phyloP scores from a whole-genome alignment of 2,113 vertebrate species.

The Ictalurus furcatus region DNA sequence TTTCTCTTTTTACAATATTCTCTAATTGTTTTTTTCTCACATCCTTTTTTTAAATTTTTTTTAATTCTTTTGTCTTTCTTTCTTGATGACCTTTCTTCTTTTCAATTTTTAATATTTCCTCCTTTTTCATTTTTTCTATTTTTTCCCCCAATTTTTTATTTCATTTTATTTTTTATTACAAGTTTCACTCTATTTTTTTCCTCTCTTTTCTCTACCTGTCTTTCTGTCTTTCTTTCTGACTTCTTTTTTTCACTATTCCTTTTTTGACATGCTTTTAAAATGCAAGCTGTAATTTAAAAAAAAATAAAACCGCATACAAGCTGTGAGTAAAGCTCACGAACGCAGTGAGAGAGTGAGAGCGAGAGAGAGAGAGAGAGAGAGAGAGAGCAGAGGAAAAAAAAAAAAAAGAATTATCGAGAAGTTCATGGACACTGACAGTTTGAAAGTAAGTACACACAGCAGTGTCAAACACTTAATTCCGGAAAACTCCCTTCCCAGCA shows the following conservation, averaged over 20 bases:
- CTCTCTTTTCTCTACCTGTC: not conserved
- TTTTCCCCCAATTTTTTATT: no score
- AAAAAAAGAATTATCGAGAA: slow-evolving; percentile 10
- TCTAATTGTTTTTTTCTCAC: not conserved
- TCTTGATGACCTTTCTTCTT: not conserved
- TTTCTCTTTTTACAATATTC: no score
- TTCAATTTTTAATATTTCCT: no score
- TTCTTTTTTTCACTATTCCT: not conserved
- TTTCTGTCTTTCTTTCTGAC: not conserved
- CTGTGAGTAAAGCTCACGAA: slow-evolving; percentile 31
- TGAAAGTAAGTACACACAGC: slow-evolving; percentile 28
- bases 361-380: not conserved
- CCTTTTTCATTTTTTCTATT: no score
- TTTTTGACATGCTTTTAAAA: slow-evolving; percentile 26
- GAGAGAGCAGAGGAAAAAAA: not conserved
- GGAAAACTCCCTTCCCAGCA: slow-evolving; percentile 57
- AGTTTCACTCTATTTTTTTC: no score
- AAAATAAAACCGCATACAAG: slow-evolving; percentile 5
- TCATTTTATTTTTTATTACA: no score
- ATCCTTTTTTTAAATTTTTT: not conserved
- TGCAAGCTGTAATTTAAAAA: not conserved
- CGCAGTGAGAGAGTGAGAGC: not conserved
- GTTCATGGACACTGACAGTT: slow-evolving; percentile 18
- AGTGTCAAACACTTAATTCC: slow-evolving; percentile 42
- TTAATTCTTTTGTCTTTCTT: not conserved